phyloP scores from a whole-genome alignment of 1,140 invertebrate genomes.

The Drosophila yakuba region DNA sequence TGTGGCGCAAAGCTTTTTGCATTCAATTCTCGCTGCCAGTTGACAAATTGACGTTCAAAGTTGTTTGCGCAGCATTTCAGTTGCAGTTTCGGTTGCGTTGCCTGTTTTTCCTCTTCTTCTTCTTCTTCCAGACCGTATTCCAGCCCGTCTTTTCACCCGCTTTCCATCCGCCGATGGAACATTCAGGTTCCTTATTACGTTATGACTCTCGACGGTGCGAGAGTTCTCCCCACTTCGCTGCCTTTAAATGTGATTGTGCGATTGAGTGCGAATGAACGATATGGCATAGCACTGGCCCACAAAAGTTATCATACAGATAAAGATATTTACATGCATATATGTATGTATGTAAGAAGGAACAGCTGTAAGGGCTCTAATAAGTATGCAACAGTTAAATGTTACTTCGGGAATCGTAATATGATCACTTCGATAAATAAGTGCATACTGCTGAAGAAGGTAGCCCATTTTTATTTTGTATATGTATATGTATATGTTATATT shows the following conservation, averaged over 20 bases:
- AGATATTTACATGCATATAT: too few species aligned
- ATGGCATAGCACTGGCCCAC: constrained; percentile 14
- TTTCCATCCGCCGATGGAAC: constrained; percentile 18
- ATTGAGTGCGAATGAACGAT: constrained; percentile 27
- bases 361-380: neutral
- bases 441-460: too few species aligned
- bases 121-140: neutral
- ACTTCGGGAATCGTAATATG: too few species aligned
- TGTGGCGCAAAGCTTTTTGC: constrained; percentile 71
- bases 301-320: constrained; percentile 1
- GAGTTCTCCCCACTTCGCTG: constrained; percentile 55
- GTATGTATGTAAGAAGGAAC: too few species aligned
- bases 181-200: constrained; percentile 76
- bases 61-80: constrained; percentile 82
- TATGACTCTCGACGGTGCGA: constrained; percentile 61
- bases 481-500: too few species aligned
- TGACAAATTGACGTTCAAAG: constrained; percentile 83
- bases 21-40: constrained; percentile 81
- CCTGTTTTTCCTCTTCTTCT: constrained; percentile 45
- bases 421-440: too few species aligned
- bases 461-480: too few species aligned
- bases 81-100: constrained; percentile 73
- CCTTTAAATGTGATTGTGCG: constrained; percentile 45
- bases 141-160: neutral
- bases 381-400: neutral